These are phyloP conservation scores for Huso huso DNA, from an alignment of 2,797 vertebrate genomes.

Conservation along the genomic window DNA sequence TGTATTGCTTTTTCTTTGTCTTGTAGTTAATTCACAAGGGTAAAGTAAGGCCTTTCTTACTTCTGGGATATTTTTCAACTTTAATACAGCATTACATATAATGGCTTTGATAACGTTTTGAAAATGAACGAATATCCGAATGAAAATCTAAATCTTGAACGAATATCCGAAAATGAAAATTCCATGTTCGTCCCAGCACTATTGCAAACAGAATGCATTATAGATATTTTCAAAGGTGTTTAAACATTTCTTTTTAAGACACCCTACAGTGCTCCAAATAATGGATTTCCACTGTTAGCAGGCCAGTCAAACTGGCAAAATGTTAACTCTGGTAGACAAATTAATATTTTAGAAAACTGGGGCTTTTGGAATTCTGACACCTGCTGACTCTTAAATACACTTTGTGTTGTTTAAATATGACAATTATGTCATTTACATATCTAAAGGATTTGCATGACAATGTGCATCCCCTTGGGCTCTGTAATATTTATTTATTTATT, in stretches of 20 bases:
- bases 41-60: no score
- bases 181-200: no score
- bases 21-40: no score
- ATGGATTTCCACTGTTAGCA: background rate
- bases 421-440: constrained; percentile 67
- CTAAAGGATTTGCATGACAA: constrained; percentile 49
- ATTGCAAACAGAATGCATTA: no score
- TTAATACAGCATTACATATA: no score
- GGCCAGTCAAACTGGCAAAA: constrained; percentile 24
- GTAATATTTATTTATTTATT: constrained; percentile 49
- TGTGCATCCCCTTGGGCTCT: constrained; percentile 51
- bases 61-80: no score
- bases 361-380: constrained; percentile 53
- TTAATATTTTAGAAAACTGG: constrained; percentile 57
- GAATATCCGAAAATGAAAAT: no score
- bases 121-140: no score
- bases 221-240: no score
- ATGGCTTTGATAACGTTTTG: no score
- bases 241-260: background rate
- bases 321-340: constrained; percentile 53
- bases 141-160: no score
- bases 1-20: no score
- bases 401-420: constrained; percentile 66
- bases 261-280: constrained; percentile 1
- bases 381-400: constrained; percentile 65